These are phyloP conservation scores for Pleuronectes platessa DNA, from an alignment of 2,113 vertebrate species.

Conservation along the genomic window DNA sequence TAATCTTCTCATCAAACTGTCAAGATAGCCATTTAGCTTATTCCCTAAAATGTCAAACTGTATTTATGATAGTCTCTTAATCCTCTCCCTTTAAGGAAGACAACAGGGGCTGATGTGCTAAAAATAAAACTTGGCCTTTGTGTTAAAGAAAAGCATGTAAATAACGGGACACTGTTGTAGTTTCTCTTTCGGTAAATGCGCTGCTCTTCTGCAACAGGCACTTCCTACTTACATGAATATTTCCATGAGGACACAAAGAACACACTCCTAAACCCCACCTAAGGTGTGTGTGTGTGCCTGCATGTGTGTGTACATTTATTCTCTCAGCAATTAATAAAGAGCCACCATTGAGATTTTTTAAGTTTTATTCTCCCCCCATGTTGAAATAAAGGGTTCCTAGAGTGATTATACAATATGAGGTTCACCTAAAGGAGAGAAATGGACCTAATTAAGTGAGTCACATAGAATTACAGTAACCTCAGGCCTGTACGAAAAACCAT, in stretches of 20 bases:
- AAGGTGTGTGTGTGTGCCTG: not conserved
- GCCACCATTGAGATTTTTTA: not conserved
- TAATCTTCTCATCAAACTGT: not conserved
- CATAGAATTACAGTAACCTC: too few species aligned
- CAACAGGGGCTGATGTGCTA: not conserved
- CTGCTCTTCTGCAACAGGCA: not conserved
- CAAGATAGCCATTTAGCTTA: not conserved
- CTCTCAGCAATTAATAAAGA: not conserved
- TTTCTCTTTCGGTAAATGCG: not conserved
- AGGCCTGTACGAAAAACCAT: too few species aligned
- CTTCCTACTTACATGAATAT: not conserved
- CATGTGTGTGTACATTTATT: not conserved
- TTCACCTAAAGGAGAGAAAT: too few species aligned
- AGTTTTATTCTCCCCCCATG: not conserved
- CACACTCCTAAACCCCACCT: not conserved
- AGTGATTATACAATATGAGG: too few species aligned
- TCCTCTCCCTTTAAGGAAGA: constrained; percentile 15
- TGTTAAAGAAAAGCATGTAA: not conserved
- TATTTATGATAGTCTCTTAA: not conserved
- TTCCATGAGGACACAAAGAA: not conserved
- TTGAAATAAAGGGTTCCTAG: constrained; percentile 19
- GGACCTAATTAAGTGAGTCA: too few species aligned
- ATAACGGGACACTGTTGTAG: not conserved
- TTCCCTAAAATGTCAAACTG: not conserved
- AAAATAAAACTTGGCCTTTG: not conserved